phyloP scores from a whole-genome alignment of 2,113 vertebrate species.

The Egretta garzetta region DNA sequence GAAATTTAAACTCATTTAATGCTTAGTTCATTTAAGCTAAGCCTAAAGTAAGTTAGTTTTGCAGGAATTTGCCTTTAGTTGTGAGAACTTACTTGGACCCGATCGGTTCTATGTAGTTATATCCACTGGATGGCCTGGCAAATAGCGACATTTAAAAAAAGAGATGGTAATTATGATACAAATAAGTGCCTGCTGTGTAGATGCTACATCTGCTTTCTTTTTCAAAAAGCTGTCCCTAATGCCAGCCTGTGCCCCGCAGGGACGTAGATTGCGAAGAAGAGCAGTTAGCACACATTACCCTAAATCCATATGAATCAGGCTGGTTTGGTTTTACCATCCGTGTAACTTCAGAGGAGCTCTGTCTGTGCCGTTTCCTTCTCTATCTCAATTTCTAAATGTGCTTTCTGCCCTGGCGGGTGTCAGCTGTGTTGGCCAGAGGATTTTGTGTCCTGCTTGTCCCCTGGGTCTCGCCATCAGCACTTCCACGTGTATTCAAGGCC shows the following conservation, averaged over 20 bases:
- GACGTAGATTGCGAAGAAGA: not conserved
- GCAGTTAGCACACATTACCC: not conserved
- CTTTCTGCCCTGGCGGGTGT: not conserved
- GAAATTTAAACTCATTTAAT: not conserved
- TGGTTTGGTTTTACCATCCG: not conserved
- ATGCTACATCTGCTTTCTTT: not conserved
- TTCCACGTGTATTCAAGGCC: not conserved
- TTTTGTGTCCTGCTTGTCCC: not conserved
- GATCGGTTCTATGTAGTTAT: not conserved
- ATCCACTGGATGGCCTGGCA: not conserved
- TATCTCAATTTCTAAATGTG: not conserved
- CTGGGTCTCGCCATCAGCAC: not conserved
- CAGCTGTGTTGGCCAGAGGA: not conserved
- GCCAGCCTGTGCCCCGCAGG: not conserved
- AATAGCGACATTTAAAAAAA: not conserved
- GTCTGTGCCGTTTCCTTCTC: not conserved
- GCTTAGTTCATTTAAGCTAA: not conserved
- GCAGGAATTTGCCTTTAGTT: not conserved
- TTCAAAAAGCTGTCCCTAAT: not conserved
- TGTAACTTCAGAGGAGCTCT: not conserved
- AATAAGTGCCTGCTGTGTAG: not conserved
- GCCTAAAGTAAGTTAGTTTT: not conserved
- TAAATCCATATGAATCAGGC: not conserved
- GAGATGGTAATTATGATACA: not conserved
- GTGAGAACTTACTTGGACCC: not conserved